A percentile compares a stretch with the other conserved stretches of the same genome.
These are phyloP conservation scores for Caracal caracal DNA, from an alignment of 2,113 vertebrate species.

Conservation along the genomic window DNA sequence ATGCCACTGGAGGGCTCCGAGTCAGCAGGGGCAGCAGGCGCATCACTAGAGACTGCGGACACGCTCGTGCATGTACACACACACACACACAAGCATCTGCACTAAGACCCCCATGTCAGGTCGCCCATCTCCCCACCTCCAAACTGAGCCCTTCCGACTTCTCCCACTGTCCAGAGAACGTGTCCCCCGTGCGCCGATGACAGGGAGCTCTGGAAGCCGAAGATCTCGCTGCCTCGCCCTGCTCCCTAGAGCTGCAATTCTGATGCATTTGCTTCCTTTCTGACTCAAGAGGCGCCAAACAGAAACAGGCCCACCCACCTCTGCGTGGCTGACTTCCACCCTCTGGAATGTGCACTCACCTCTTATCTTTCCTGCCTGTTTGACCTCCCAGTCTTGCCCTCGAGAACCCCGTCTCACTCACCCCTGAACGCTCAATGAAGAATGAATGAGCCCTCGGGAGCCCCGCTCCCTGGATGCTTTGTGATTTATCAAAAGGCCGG, in stretches of 20 bases:
- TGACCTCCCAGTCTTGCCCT: background rate
- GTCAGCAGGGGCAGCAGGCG: background rate
- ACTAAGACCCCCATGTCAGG: background rate
- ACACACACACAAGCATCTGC: background rate
- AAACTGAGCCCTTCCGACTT: background rate
- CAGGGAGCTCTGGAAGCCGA: background rate
- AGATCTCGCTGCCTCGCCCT: background rate
- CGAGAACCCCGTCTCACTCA: background rate
- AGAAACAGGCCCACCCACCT: constrained; percentile 3
- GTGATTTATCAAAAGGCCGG: background rate
- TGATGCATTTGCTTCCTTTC: background rate
- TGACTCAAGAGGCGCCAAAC: constrained; percentile 36
- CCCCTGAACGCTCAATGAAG: background rate
- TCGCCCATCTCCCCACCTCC: background rate
- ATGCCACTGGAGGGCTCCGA: background rate
- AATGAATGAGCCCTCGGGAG: background rate
- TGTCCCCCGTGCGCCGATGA: accelerated
- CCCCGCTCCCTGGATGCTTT: background rate
- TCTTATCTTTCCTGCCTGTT: background rate
- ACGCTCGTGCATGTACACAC: accelerated
- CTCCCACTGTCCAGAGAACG: background rate
- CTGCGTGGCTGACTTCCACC: background rate
- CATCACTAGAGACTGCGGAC: background rate
- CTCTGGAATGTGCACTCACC: background rate
- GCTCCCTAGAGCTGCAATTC: background rate